phyloP scores from a whole-genome alignment of 2,797 vertebrate genomes.

The Cryptoblepharus egeriae region DNA sequence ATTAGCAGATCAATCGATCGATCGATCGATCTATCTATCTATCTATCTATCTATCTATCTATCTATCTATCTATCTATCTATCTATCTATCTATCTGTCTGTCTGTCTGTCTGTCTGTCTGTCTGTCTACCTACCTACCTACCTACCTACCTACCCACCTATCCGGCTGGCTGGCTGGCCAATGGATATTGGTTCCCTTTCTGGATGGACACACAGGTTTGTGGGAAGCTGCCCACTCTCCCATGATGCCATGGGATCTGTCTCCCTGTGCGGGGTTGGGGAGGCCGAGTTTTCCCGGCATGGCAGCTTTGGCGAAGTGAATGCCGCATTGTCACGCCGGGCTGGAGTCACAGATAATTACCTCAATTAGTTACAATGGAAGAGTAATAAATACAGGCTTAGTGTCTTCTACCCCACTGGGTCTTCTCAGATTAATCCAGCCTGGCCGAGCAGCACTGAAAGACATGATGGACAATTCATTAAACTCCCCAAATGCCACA shows the following conservation, averaged over 20 bases:
- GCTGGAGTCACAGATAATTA: slow-evolving; percentile 99
- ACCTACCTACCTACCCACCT: background rate
- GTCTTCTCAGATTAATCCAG: slow-evolving; percentile 91
- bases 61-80: too few relatives aligned
- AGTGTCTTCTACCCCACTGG: slow-evolving; percentile 99
- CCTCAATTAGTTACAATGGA: slow-evolving; percentile 99
- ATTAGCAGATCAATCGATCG: too few relatives aligned
- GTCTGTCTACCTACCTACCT: background rate
- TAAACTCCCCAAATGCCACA: slow-evolving; percentile 98
- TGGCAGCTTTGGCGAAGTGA: slow-evolving; percentile 69
- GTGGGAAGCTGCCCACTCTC: slow-evolving; percentile 64
- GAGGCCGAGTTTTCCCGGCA: slow-evolving; percentile 58
- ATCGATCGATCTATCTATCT: too few relatives aligned
- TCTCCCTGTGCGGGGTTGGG: slow-evolving; percentile 58
- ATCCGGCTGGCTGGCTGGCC: too few relatives aligned
- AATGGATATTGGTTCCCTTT: background rate
- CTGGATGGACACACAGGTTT: slow-evolving; percentile 30
- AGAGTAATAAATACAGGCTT: slow-evolving; percentile 99
- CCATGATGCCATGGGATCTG: slow-evolving; percentile 64
- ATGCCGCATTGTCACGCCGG: slow-evolving; percentile 93
- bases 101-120: too few relatives aligned
- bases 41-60: background rate
- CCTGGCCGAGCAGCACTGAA: slow-evolving; percentile 92
- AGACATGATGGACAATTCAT: slow-evolving; percentile 99
- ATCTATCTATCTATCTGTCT: background rate